Evolutionary conservation across 2,113 vertebrate genomes (phyloP), one percentile per base, ranked within the genome.

Genomic region (Natator depressus): DNA sequence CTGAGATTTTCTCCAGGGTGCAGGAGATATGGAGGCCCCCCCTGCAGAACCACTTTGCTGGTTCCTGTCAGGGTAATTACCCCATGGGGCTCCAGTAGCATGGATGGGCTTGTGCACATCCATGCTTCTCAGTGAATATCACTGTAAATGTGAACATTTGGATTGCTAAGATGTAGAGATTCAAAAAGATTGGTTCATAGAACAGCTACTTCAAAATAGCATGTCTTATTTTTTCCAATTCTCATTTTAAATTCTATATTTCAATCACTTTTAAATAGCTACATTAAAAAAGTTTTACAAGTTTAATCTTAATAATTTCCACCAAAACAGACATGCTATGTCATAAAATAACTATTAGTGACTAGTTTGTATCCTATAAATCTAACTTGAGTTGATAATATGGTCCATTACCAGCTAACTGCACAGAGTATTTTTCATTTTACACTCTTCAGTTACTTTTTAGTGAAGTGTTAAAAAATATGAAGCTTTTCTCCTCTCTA

Each of bases 371-470:
- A 98, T 98, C 98, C 98, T 98, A 98, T 98, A 98, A 98, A 98
- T 99, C 98, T 98, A 98, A 98, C 98, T 98, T 98, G 98, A 98
- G 98, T 98, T 99, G 98, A 98, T 99, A 99, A 98, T 98, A 98
- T 98, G 99, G 98, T 99, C 99, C 98, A 99, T 99, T 99, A 99
- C 98, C 98, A 98, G 98, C 98, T 98, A 99, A 99, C 98, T 98
- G 98, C 98, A 98, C 97, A 98, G 98, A 98, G 98, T 99, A 99
- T 99, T 99, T 98, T 99, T 99, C 98, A 99, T 98, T 99, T 99
- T 98, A 99, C 98, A 98, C 98, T 97, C 98, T 98, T 98, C 98
- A 98, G 98, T 98, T 98, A 98, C 98, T 99, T 99, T 98, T 99
- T 98, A 98, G 98, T 97, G 98, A 98, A 98, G 98, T 99, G 98